Conservation (phyloP, 2,797 vertebrate genomes). For the Chiloscyllium punctatum region DNA sequence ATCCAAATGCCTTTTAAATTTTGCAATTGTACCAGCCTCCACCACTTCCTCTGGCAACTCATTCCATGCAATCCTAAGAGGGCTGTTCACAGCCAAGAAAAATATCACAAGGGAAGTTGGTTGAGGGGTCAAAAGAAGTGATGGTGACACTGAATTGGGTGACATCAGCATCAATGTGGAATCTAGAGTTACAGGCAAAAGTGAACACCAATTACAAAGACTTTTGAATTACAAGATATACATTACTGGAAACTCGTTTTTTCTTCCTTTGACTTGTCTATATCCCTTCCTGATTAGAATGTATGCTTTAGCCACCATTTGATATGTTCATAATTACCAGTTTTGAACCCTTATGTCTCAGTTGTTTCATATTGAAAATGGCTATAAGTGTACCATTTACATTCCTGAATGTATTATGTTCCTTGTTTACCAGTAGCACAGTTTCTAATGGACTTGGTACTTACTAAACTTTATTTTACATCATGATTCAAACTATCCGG, state of each 20-base stretch:
- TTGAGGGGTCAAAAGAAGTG: not conserved
- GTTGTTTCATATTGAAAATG: not conserved
- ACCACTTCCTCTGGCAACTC: too few species aligned
- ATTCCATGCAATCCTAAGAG: too few species aligned
- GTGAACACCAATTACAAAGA: not conserved
- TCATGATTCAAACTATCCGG: not conserved
- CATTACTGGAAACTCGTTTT: not conserved
- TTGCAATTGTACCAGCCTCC: too few species aligned
- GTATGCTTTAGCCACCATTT: not conserved
- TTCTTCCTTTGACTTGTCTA: not conserved
- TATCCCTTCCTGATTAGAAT: not conserved
- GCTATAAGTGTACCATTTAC: not conserved
- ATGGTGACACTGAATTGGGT: not conserved
- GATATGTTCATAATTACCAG: too few species aligned
- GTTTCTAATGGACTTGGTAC: not conserved
- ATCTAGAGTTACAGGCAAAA: not conserved
- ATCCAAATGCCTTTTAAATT: too few species aligned
- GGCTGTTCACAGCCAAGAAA: too few species aligned
- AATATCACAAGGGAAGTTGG: too few species aligned
- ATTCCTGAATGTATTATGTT: not conserved
- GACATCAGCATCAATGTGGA: not conserved
- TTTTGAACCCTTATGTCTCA: not conserved
- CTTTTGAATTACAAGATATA: not conserved
- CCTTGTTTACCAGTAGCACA: not conserved
- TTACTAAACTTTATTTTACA: not conserved